Evolutionary conservation across 1,140 invertebrate genomes (phyloP), one percentile per base, ranked within the genome.

Genomic region (Bilobella aurantiaca): DNA sequence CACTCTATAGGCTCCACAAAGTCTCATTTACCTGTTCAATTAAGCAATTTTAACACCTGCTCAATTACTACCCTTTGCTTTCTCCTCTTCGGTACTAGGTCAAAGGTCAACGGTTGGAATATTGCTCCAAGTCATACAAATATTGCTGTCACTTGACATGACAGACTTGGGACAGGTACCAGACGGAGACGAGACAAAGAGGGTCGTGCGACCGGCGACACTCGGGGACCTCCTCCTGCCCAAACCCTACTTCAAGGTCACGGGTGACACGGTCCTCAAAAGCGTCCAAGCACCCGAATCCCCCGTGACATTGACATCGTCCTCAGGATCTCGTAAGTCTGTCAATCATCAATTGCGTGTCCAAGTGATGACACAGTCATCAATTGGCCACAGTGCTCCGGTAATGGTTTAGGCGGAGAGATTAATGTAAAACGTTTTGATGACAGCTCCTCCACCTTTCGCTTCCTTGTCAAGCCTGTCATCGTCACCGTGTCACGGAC

Each of bases 251-350:
- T 53, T 23, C 49, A 53, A 53, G 3, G 12, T 5, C 25, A 23
- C 14, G 3, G 14, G 12, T 5, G 49, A 14, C 49, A 53, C 49
- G 49, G 34, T 42, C 8, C 23, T 53, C 5, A 53, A 23, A 53
- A 53, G 49, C 49, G 49, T 53, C 49, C 49, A 53, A 53, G 49
- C 49, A 53, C 49, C 49, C 14, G 49, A 12, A 23, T 53, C 49
- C 8, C 49, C 49, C 8, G 18, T 18, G 34, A n/a, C n/a, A n/a
- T n/a, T n/a, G n/a, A 42, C 8, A 42, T 12, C 37, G 8, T n/a
- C 37, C n/a, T n/a, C n/a, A 8, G n/a, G n/a, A 42, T 53, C 49
- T 5, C 49, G 49, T 53, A 53, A 53, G 49, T 53, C 37, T n/a
- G n/a, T n/a, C n/a, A n/a, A n/a, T n/a, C n/a, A n/a, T n/a, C n/a